Evolutionary conservation across 2,888 invertebrate species (phyloP), one percentile per base, ranked within the genome.

Genomic region (Andrena chrysosceles): DNA sequence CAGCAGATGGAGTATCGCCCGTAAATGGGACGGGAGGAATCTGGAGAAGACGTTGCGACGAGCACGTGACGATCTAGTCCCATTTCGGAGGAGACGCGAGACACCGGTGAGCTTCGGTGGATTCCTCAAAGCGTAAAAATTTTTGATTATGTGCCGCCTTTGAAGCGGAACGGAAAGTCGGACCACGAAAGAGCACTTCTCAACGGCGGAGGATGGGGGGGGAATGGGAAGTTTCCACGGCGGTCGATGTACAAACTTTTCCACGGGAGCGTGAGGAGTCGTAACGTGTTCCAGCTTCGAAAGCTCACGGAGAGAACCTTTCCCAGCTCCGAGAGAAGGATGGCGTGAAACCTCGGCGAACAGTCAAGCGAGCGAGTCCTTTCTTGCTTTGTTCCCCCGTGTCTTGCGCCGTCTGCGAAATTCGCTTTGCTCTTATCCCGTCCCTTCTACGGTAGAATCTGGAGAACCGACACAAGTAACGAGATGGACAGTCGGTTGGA

Each of bases 91-190:
- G 23, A 56, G 20, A 20, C 10, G 23, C 3, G 26, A 67, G 67
- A 13, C 10, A 10, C 2, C 29, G n/a, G n/a, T n/a, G 31, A 42
- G 31, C 10, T 23, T 56, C 56, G 56, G 23, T 13, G 75, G 20
- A 52, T 59, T 10, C 29, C n/a, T 35, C 29, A 29, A 10, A 52
- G 31, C 49, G 33, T 35, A 13, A 62, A 52, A 42, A 66, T 79
- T 66, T 42, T 64, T 59, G 33, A 79, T 79, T 52, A 70, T 52
- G 56, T 62, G 48, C n/a, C 26, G 1, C 26, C 70, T 63, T 71
- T 77, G 82, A 82, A 16, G 49, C 72, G 62, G 31, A 74, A 54
- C 63, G 77, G 54, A 63, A 56, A 71, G 71, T 63, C 70, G 20
- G 67, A n/a, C 73, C 31, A 49, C 68, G 69, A 33, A n/a, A 71